Base-by-base conservation (phyloP, 2,797 vertebrate genomes). In the Schizopygopsis pylzovi region DNA sequence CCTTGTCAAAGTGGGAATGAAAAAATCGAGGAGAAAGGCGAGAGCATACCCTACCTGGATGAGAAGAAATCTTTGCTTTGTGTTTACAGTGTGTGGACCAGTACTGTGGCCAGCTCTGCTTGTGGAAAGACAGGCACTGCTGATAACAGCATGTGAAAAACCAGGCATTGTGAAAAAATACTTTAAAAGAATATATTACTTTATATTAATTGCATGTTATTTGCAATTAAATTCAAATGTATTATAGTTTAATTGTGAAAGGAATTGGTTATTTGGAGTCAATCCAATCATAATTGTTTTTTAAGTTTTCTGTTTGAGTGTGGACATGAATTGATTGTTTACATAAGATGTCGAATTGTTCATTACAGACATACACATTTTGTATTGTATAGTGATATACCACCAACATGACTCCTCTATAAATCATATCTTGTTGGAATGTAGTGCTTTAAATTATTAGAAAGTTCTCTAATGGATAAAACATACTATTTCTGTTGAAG, bases 1-100 rank as follows among this genome's bases (percentile, higher is more conserved):
- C 90, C 85, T 92, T 88, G 73, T 87, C 79, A 86, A 82, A 80
- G 82, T 82, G 79, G 59, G 68, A 61, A 72, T 76, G 77, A 80
- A 80, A 82, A 72, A 49, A 22, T 16, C 13, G 15, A 68, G 28
- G 7, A 12, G 25, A 72, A 68, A 54, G 54, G 39, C 25, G 54
- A 87, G 79, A 63, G 28, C 18, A 8, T 56, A 6, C 37, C 18
- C 41, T 33, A 15, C 6, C 47, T 77, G 82, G 43, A 76, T 37
- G n/a, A 77, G 33, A 20, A 67, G 43, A 54, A n/a, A 76, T n/a
- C 45, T 33, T 67, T 52, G 28, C 28, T 37, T 81, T 68, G 61
- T n/a, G 18, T 68, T 81, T 63, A 18, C 39, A 61, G 56, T 6
- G 18, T 37, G 73, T 73, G 71, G 47, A 41, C 20, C 28, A 18